Percentiles rank a stretch among this genome's conserved stretches.
Conservation (phyloP, 2,888 invertebrate genomes). For the Lumbricus terrestris region DNA sequence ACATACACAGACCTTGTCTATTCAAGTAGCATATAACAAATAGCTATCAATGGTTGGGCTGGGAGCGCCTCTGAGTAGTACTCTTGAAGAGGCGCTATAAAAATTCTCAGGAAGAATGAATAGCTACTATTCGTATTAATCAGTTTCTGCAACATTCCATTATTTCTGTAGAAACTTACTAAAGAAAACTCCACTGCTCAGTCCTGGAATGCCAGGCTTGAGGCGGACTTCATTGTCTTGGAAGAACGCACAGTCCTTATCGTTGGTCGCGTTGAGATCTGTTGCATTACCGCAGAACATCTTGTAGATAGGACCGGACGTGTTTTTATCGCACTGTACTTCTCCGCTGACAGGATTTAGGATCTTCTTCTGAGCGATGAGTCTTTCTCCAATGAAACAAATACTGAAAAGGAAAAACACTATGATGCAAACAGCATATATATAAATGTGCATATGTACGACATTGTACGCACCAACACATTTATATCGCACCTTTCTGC, state of each 20-base stretch:
- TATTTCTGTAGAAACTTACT: constrained; percentile 66
- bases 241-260: constrained; percentile 74
- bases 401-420: constrained; percentile 69
- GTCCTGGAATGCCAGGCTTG: constrained; percentile 83
- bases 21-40: no score
- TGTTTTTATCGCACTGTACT: constrained; percentile 74
- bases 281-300: constrained; percentile 68
- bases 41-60: no score
- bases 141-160: no score
- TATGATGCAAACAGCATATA: not conserved
- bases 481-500: no score
- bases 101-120: no score
- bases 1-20: no score
- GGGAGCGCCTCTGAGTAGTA: no score
- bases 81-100: no score
- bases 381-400: constrained; percentile 88
- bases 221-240: constrained; percentile 55
- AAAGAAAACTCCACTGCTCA: constrained; percentile 86
- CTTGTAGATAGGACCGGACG: constrained; percentile 69
- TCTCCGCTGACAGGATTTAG: constrained; percentile 54
- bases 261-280: constrained; percentile 33
- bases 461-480: no score
- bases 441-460: no score
- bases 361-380: constrained; percentile 66
- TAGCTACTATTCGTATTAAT: no score